Percentiles rank a stretch among this genome's conserved stretches.
These are phyloP conservation scores for Vidua macroura DNA, from an alignment of 2,113 vertebrate species.

Conservation along the genomic window DNA sequence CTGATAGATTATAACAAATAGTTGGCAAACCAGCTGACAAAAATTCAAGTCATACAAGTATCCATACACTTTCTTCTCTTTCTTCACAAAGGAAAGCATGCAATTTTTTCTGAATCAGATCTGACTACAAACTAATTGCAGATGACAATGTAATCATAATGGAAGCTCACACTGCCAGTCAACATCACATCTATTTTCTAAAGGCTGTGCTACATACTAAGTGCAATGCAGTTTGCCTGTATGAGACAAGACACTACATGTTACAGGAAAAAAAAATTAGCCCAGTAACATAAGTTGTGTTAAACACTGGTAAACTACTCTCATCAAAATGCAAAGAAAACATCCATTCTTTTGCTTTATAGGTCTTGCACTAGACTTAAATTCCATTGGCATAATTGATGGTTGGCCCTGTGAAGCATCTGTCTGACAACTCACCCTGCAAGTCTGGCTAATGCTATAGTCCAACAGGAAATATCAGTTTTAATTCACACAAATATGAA, in stretches of 20 bases:
- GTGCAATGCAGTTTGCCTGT: not conserved
- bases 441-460: not conserved
- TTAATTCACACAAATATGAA: not conserved
- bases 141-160: not conserved
- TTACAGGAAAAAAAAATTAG: not conserved
- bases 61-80: not conserved
- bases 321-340: not conserved
- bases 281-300: not conserved
- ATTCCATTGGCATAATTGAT: not conserved
- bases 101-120: not conserved
- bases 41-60: not conserved
- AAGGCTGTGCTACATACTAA: not conserved
- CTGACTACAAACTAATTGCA: not conserved
- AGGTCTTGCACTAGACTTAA: not conserved
- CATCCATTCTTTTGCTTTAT: not conserved
- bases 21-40: not conserved
- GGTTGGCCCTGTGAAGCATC: not conserved
- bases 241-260: not conserved
- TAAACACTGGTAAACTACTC: not conserved
- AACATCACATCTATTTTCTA: not conserved
- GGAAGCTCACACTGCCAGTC: not conserved
- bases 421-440: not conserved
- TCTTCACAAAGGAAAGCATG: not conserved
- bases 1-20: not conserved
- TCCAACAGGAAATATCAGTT: not conserved